Percentiles rank a stretch among this genome's conserved stretches.
These are phyloP conservation scores for Antheraea yamamai DNA, from an alignment of 2,888 invertebrate genomes.

Conservation along the genomic window DNA sequence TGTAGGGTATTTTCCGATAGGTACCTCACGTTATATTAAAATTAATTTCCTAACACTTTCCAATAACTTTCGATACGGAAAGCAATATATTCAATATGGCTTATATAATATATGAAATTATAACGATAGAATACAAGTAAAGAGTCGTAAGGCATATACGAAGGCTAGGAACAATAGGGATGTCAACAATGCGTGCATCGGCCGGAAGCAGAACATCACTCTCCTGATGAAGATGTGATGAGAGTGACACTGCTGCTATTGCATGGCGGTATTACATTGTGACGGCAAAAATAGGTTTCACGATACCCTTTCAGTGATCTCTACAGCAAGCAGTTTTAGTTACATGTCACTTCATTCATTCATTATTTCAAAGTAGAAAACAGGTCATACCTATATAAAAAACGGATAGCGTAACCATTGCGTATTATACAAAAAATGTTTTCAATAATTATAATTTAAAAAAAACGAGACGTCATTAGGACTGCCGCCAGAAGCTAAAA, in stretches of 20 bases:
- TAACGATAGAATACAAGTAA: conserved; percentile 8
- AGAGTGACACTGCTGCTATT: conserved; percentile 29
- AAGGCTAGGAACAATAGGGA: conserved; percentile 43
- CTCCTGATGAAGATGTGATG: conserved; percentile 38
- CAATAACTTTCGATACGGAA: background rate
- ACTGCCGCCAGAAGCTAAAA: no score
- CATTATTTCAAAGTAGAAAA: background rate
- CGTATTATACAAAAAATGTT: background rate
- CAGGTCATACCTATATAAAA: no score
- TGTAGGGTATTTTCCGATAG: no score
- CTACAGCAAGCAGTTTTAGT: background rate
- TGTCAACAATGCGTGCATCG: conserved; percentile 53
- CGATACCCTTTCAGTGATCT: background rate
- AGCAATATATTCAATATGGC: background rate
- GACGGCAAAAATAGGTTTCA: background rate
- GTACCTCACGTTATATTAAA: no score
- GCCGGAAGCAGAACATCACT: conserved; percentile 41
- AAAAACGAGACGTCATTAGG: no score
- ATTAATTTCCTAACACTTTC: background rate
- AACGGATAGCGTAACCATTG: background rate
- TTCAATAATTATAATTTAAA: no score
- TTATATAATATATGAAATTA: background rate
- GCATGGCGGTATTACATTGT: conserved; percentile 8
- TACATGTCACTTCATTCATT: background rate
- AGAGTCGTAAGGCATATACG: conserved; percentile 30